Conservation (phyloP, 2,888 invertebrate species). For the Melipona bicolor region DNA sequence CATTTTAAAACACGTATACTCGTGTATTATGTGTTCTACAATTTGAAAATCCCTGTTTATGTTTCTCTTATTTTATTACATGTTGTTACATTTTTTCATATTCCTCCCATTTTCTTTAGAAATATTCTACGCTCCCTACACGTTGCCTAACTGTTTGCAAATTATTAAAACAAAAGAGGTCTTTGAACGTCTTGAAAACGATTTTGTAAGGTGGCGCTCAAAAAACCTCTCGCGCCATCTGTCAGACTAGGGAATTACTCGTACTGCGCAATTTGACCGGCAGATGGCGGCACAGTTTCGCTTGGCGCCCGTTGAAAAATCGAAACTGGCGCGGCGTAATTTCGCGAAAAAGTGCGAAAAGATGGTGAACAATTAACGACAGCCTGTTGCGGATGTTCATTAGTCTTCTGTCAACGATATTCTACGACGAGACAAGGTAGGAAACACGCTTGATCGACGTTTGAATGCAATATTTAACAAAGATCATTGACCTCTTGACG, state of each 20-base stretch:
- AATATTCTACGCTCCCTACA: too few relatives aligned
- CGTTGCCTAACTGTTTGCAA: not conserved
- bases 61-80: too few relatives aligned
- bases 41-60: too few relatives aligned
- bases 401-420: not conserved
- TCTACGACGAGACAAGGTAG: conserved; percentile 25
- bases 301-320: conserved; percentile 16
- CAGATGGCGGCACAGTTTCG: conserved; percentile 62
- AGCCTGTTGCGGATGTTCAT: not conserved
- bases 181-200: not conserved
- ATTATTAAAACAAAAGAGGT: not conserved
- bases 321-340: not conserved
- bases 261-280: not conserved
- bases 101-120: too few relatives aligned
- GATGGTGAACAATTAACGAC: conserved; percentile 2
- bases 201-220: not conserved
- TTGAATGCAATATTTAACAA: not conserved
- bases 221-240: conserved; percentile 39
- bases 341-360: conserved; percentile 21
- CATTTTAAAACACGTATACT: too few relatives aligned
- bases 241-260: conserved; percentile 12
- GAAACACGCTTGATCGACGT: not conserved
- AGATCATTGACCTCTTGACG: conserved; percentile 13
- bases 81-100: too few relatives aligned
- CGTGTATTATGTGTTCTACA: too few relatives aligned